These are phyloP conservation scores for Neocrepidodera transversa DNA, from an alignment of 2,888 invertebrate species.

Conservation along the genomic window DNA sequence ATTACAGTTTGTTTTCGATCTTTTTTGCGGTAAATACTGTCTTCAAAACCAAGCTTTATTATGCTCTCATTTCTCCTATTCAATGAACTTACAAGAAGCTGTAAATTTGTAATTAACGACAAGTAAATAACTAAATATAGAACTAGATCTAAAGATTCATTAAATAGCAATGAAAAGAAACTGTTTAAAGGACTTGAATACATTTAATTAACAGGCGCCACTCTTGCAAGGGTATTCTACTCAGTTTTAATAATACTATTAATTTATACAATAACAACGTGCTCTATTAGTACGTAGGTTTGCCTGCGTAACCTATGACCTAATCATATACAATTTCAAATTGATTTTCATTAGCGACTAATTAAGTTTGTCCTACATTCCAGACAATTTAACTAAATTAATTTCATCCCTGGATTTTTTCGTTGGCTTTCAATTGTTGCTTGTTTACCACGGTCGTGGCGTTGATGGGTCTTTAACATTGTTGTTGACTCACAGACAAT, in stretches of 20 bases:
- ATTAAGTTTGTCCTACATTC: constrained; percentile 30
- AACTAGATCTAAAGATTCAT: no score
- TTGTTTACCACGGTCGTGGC: constrained; percentile 7
- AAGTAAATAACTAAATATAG: no score
- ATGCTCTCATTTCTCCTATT: no score
- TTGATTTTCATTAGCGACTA: constrained; percentile 40
- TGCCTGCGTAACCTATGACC: constrained; percentile 41
- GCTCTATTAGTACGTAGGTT: constrained; percentile 32
- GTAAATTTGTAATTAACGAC: no score
- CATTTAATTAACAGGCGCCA: constrained; percentile 14
- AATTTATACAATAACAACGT: constrained; percentile 24
- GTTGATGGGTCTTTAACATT: not conserved
- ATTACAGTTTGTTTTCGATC: no score
- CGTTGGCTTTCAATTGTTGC: constrained; percentile 8
- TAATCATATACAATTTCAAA: constrained; percentile 40
- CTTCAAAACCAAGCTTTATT: no score
- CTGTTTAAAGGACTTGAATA: not conserved
- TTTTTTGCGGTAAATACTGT: no score
- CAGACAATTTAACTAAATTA: constrained; percentile 16
- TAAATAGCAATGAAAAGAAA: constrained; percentile 1
- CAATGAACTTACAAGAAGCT: no score
- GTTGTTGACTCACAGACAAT: constrained; percentile 1
- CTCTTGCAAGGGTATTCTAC: constrained; percentile 14
- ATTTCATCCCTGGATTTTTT: constrained; percentile 18
- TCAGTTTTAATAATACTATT: constrained; percentile 23